Percentiles rank a stretch among this genome's conserved stretches.
These are phyloP conservation scores for Bimastos eiseni DNA, from an alignment of 2,888 invertebrate species.

Conservation along the genomic window DNA sequence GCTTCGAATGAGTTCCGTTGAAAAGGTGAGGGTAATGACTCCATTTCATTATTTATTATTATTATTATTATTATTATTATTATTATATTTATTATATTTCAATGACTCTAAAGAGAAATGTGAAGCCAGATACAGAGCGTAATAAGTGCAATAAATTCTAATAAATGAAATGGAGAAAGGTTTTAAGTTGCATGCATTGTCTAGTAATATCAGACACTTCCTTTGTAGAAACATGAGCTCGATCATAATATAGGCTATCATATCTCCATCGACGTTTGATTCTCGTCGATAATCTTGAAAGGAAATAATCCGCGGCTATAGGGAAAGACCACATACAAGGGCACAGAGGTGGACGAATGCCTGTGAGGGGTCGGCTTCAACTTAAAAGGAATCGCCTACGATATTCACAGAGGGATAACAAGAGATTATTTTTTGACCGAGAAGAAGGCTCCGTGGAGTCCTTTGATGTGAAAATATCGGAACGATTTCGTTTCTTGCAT, in stretches of 20 bases:
- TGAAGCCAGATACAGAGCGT: no score
- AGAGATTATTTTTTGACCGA: background rate
- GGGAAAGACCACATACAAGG: background rate
- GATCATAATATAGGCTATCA: background rate
- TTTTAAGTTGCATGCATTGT: no score
- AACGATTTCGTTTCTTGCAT: background rate
- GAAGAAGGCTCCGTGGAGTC: background rate
- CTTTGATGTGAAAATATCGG: background rate
- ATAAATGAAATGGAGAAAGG: no score
- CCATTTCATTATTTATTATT: no score
- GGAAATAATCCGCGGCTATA: background rate
- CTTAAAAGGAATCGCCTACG: background rate
- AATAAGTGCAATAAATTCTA: no score
- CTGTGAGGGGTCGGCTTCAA: background rate
- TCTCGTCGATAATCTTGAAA: background rate
- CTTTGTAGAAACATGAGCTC: no score
- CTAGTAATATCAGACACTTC: no score
- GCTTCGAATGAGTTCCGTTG: no score
- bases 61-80: no score
- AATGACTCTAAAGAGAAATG: no score
- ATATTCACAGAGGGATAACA: background rate
- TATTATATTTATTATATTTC: no score
- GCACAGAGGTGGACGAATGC: background rate
- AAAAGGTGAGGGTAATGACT: no score
- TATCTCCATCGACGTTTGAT: background rate